Conservation (phyloP, 2,888 invertebrate species). For the Nipponacmea schrenckii region DNA sequence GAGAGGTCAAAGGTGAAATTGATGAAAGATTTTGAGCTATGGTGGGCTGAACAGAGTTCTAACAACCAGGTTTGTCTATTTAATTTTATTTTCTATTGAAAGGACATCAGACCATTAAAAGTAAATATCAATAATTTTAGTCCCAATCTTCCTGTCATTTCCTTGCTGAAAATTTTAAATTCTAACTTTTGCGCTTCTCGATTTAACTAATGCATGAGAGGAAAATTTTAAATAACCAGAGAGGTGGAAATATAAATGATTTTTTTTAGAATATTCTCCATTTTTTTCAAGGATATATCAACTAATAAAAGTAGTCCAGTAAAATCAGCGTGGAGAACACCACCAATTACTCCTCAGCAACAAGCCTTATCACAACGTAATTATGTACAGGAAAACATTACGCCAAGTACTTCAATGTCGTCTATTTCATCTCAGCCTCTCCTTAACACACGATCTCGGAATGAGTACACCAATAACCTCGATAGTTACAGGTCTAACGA, state of each 20-base stretch:
- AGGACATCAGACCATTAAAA: background rate
- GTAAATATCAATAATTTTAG: background rate
- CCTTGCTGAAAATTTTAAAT: too few relatives aligned
- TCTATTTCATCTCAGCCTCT: background rate
- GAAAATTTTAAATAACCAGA: too few relatives aligned
- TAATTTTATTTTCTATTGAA: constrained; percentile 10
- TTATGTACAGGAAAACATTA: constrained; percentile 21
- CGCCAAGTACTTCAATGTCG: background rate
- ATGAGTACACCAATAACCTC: background rate
- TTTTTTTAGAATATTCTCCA: too few relatives aligned
- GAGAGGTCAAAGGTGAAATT: constrained; percentile 66
- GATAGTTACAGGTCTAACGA: too few relatives aligned
- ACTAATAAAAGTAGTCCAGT: background rate
- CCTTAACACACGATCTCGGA: background rate
- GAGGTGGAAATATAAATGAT: too few relatives aligned
- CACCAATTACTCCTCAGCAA: constrained; percentile 31
- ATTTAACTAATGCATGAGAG: too few relatives aligned
- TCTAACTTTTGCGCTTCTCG: too few relatives aligned
- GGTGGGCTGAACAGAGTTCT: constrained; percentile 66
- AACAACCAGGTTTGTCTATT: constrained; percentile 43
- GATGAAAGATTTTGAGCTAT: constrained; percentile 68
- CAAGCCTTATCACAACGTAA: constrained; percentile 10
- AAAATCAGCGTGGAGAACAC: constrained; percentile 56
- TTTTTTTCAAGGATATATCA: too few relatives aligned
- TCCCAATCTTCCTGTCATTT: background rate